Conservation (phyloP, 2,888 invertebrate genomes). For the Pterostichus niger region DNA sequence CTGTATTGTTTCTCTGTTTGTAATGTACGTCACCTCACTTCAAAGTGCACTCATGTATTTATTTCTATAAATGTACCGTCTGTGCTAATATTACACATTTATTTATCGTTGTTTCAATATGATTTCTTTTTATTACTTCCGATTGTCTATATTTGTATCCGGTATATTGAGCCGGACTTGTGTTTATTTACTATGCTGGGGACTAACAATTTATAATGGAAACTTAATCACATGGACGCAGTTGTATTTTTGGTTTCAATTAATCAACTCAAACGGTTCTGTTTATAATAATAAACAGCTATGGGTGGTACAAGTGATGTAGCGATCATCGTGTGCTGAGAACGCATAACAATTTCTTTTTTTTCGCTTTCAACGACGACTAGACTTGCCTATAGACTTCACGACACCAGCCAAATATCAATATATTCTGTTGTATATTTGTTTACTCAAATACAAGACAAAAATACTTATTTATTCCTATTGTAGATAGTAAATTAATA, state of each 20-base stretch:
- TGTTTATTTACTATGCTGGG: conserved; percentile 1
- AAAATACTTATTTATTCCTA: too few species aligned
- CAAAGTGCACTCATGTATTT: neutral
- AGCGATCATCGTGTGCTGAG: neutral
- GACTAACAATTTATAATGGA: neutral
- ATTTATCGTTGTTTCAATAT: conserved; percentile 20
- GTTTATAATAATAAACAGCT: conserved; percentile 19
- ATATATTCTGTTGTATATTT: too few species aligned
- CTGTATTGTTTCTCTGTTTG: conserved; percentile 1
- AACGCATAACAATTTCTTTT: neutral
- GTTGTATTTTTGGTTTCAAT: too few species aligned
- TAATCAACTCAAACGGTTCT: neutral
- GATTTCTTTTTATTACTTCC: conserved; percentile 34
- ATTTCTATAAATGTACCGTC: conserved; percentile 30
- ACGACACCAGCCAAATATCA: too few species aligned
- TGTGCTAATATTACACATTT: conserved; percentile 45
- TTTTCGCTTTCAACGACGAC: neutral
- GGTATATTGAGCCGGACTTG: conserved; percentile 4
- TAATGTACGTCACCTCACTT: too few species aligned
- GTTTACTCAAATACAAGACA: too few species aligned
- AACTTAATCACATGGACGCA: too few species aligned
- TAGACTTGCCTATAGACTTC: neutral
- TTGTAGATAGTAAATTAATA: too few species aligned
- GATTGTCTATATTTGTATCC: conserved; percentile 43
- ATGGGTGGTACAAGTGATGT: conserved; percentile 10